Base-by-base conservation (phyloP, 2,888 invertebrate species). In the Himalopsyche kuldschensis region DNA sequence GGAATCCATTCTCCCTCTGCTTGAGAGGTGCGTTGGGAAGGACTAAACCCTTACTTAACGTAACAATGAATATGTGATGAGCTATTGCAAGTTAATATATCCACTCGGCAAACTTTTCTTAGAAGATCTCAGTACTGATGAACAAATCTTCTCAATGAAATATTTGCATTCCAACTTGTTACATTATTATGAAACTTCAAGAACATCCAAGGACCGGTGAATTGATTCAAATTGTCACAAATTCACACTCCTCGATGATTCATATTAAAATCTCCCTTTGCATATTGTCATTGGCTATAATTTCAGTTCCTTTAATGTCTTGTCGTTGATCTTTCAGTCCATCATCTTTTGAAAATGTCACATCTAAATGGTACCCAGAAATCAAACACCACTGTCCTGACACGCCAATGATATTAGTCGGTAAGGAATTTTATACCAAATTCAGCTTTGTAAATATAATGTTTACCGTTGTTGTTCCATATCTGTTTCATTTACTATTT, bases 381-480 rank as follows among this genome's bases (percentile, higher is more conserved):
- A 98, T 99, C 88, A 98, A 99, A 92, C 99, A 99, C 91, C 99
- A 99, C 90, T 99, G 99, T 93, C 99, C 99, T 86, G 99, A 99
- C 93, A 98, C 99, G 87, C 99, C 99, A 85, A 98, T 99, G 91
- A 97, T 99, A 90, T 94, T 99, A 91, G 98, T 99, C 90, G 99
- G 99, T 97, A 90, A 92, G 95, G 90, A 5, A 15, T 77, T 20
- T 41, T 41, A 8, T 41, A 41, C 11, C 10, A 41, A 41, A 8
- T 41, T 41, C 69, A 48, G 77, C 46, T 63, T 27, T 46, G 55
- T 24, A 30, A 31, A 80, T 55, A n/a, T n/a, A n/a, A n/a, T n/a
- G n/a, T n/a, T n/a, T n/a, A n/a, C n/a, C n/a, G n/a, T n/a, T n/a
- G n/a, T n/a, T n/a, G n/a, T 27, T 5, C 30, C 30, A 5, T 41